Conservation (phyloP, 2,888 invertebrate genomes). For the Meloe dianella region DNA sequence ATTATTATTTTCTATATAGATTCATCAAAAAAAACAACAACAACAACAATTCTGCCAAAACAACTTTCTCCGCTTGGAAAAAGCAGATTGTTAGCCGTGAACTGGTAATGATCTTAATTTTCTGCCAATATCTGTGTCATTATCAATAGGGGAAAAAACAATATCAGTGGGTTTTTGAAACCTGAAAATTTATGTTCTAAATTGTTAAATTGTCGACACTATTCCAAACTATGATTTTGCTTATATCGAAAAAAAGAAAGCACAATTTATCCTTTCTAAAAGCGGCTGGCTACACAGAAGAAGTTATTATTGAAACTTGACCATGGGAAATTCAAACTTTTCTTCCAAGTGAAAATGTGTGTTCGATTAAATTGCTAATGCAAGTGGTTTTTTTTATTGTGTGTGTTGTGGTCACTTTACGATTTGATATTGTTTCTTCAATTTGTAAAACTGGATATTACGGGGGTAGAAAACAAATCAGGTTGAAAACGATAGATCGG, state of each 20-base stretch:
- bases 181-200: neutral
- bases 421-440: too few species aligned
- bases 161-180: neutral
- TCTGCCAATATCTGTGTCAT: neutral
- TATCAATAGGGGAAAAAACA: neutral
- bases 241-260: conserved; percentile 2
- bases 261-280: neutral
- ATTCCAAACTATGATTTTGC: neutral
- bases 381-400: too few species aligned
- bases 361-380: too few species aligned
- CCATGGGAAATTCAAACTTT: neutral
- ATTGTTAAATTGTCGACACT: neutral
- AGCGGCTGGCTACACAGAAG: neutral
- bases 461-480: too few species aligned
- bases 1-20: neutral
- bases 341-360: too few species aligned
- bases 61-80: conserved; percentile 30
- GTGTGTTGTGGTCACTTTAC: too few species aligned
- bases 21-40: neutral
- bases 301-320: neutral
- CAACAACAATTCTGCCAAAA: neutral
- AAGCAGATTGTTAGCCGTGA: conserved; percentile 29
- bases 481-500: neutral
- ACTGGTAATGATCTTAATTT: conserved; percentile 23
- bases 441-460: too few species aligned